Percentiles rank a stretch among this genome's conserved stretches.
Conservation (phyloP, 2,797 vertebrate genomes). For the Prunella strophiata region DNA sequence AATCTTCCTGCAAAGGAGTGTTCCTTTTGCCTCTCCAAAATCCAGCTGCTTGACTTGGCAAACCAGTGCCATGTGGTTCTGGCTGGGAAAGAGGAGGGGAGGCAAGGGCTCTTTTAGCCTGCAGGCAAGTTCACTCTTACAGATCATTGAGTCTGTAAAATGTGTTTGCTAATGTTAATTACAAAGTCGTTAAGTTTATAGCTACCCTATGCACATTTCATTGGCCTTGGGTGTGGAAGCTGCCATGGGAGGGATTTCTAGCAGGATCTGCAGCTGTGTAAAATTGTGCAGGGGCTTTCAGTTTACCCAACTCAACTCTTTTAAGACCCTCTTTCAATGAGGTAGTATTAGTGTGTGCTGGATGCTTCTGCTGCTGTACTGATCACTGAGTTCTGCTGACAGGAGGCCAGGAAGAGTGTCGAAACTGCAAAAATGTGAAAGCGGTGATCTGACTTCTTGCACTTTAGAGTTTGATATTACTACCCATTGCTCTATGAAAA, state of each 20-base stretch:
- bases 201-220: background rate
- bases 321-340: background rate
- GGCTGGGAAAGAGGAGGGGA: background rate
- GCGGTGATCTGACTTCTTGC: background rate
- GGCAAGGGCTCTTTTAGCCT: background rate
- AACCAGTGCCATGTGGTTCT: background rate
- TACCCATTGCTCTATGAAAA: background rate
- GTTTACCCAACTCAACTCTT: background rate
- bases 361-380: background rate
- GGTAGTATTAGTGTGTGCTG: background rate
- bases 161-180: slow-evolving; percentile 50
- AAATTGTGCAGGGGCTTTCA: background rate
- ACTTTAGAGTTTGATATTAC: background rate
- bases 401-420: background rate
- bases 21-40: background rate
- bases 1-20: background rate
- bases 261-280: background rate
- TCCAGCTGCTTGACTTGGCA: background rate
- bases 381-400: background rate
- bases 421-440: background rate
- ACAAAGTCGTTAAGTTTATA: slow-evolving; percentile 36
- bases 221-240: background rate
- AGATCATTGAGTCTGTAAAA: slow-evolving; percentile 43
- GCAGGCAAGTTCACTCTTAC: background rate
- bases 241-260: background rate